Conservation (phyloP, 2,113 vertebrate genomes). For the Tachysurus fulvidraco region DNA sequence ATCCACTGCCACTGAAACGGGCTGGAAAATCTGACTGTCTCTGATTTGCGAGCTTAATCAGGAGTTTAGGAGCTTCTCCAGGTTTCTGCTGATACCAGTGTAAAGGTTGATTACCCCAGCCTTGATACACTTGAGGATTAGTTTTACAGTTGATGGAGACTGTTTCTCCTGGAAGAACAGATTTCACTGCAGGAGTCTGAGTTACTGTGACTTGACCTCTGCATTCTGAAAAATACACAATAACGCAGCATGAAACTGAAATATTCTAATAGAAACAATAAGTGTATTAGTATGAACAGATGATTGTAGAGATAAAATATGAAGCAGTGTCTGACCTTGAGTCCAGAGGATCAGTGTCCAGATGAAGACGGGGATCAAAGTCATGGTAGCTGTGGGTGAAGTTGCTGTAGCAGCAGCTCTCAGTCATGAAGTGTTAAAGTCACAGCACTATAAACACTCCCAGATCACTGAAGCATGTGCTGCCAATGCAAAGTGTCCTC, state of each 20-base stretch:
- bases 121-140: constrained; percentile 10
- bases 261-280: not conserved
- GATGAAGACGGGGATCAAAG: constrained; percentile 36
- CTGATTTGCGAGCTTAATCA: too few species aligned
- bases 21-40: too few species aligned
- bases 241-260: not conserved
- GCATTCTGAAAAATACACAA: not conserved
- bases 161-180: constrained; percentile 44
- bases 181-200: constrained; percentile 53
- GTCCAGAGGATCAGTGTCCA: constrained; percentile 39
- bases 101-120: not conserved
- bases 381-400: not conserved
- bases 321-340: constrained; percentile 15
- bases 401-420: too few species aligned
- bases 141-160: constrained; percentile 53
- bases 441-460: too few species aligned
- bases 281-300: not conserved
- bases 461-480: too few species aligned
- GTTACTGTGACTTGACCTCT: constrained; percentile 46
- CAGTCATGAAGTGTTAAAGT: too few species aligned
- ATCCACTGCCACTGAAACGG: too few species aligned
- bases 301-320: not conserved
- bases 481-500: not conserved
- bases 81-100: too few species aligned
- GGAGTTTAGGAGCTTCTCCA: too few species aligned